Evolutionary conservation across 2,113 vertebrate genomes (phyloP).

Genomic region (Geococcyx californianus): DNA sequence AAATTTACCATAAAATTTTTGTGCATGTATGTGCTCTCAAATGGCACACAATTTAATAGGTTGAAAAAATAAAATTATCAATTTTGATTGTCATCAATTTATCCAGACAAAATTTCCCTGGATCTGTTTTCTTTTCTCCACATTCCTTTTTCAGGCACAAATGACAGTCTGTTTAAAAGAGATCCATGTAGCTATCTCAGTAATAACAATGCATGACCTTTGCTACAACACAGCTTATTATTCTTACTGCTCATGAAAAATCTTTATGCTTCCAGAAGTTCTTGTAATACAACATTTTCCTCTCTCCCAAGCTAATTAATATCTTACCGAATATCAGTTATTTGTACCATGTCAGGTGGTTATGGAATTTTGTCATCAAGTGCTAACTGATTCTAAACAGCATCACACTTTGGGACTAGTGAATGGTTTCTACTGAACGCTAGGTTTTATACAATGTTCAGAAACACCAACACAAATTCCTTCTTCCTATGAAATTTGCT

Average conservation of each 20-base stretch:
- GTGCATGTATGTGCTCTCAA: neutral
- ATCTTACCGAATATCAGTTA: neutral
- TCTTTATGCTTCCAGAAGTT: neutral
- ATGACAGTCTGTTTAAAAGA: neutral
- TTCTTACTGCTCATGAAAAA: neutral
- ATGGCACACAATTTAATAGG: neutral
- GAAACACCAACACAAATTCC: constrained; percentile 59
- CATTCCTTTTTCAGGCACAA: neutral
- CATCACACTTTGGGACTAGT: neutral
- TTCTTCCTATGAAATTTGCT: constrained; percentile 41
- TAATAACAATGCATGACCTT: neutral
- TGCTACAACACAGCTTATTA: neutral
- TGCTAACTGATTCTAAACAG: constrained; percentile 39
- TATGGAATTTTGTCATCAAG: neutral
- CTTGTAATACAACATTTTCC: neutral
- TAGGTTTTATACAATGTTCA: neutral
- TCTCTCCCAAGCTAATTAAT: neutral
- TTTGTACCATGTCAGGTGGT: neutral
- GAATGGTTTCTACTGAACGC: neutral
- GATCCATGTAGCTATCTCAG: neutral
- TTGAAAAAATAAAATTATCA: neutral
- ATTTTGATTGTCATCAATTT: neutral
- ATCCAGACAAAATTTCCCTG: neutral
- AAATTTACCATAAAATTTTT: neutral
- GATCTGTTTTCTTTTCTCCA: neutral